These are phyloP conservation scores for Rhorus exstirpatorius DNA, from an alignment of 2,888 invertebrate species.

Conservation along the genomic window DNA sequence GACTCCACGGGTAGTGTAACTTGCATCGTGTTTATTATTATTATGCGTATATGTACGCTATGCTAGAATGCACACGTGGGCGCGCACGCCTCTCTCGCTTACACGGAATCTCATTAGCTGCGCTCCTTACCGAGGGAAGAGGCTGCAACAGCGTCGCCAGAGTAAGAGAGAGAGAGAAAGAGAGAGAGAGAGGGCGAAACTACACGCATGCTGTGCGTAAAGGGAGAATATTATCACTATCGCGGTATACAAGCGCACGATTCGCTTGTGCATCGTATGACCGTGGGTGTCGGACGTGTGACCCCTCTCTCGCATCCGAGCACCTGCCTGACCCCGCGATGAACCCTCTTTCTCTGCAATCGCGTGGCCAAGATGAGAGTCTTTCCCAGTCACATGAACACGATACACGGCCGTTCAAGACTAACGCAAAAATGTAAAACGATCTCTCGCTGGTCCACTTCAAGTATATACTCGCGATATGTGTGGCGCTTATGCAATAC, in stretches of 20 bases:
- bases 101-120: conserved; percentile 79
- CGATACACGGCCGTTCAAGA: conserved; percentile 66
- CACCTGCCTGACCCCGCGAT: conserved; percentile 84
- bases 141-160: conserved; percentile 37
- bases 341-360: conserved; percentile 72
- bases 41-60: conserved; percentile 3
- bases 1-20: conserved; percentile 1
- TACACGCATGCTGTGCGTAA: conserved; percentile 58
- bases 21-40: conserved; percentile 13
- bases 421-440: conserved; percentile 52
- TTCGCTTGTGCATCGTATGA: conserved; percentile 66
- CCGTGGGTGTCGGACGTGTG: conserved; percentile 78
- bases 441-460: conserved; percentile 67
- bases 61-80: conserved; percentile 68
- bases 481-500: conserved; percentile 77
- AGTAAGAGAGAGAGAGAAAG: conserved; percentile 39
- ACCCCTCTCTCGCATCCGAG: conserved; percentile 76
- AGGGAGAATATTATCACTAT: conserved; percentile 67
- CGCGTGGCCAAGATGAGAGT: conserved; percentile 6
- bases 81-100: conserved; percentile 66
- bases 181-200: conserved; percentile 34
- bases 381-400: conserved; percentile 68
- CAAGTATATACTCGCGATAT: conserved; percentile 73
- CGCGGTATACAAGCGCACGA: conserved; percentile 53
- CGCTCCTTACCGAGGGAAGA: conserved; percentile 46